Percentiles rank a stretch among this genome's conserved stretches.
phyloP scores from a whole-genome alignment of 2,888 invertebrate genomes.

The Thecophora atra region DNA sequence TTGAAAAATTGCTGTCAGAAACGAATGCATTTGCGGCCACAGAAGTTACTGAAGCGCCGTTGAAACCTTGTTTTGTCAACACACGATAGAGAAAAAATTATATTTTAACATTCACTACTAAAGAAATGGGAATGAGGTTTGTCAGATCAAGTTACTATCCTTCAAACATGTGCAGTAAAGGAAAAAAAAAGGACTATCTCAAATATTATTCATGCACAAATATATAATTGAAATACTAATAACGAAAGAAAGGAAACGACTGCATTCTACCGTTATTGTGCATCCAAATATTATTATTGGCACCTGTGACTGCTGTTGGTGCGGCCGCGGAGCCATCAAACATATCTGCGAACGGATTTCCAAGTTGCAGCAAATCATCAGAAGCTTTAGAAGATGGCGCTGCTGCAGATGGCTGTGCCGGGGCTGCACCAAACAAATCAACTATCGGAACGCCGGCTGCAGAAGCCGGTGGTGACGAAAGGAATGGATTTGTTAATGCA shows the following conservation, averaged over 20 bases:
- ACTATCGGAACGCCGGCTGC: slow-evolving; percentile 73
- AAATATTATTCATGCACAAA: slow-evolving; percentile 1
- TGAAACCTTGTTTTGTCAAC: slow-evolving; percentile 61
- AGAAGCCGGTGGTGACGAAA: slow-evolving; percentile 74
- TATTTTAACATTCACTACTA: background rate
- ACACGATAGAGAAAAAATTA: slow-evolving; percentile 1
- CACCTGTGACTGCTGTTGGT: slow-evolving; percentile 55
- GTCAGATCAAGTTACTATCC: slow-evolving; percentile 1
- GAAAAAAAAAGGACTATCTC: background rate
- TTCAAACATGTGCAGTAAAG: background rate
- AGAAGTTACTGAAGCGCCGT: slow-evolving; percentile 63
- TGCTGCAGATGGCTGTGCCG: slow-evolving; percentile 60
- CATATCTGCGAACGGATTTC: slow-evolving; percentile 92
- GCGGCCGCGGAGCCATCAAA: slow-evolving; percentile 79
- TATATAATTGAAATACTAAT: slow-evolving; percentile 39
- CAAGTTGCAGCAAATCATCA: slow-evolving; percentile 87
- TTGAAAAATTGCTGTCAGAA: slow-evolving; percentile 87
- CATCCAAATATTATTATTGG: slow-evolving; percentile 67
- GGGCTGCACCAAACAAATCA: slow-evolving; percentile 76
- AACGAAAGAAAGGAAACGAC: slow-evolving; percentile 50
- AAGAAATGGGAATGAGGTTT: background rate
- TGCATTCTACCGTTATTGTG: slow-evolving; percentile 68
- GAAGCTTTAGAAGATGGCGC: slow-evolving; percentile 74
- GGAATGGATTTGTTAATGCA: slow-evolving; percentile 84
- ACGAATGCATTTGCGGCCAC: slow-evolving; percentile 74